phyloP scores from a whole-genome alignment of 2,888 invertebrate genomes.

The Cephus spinipes region DNA sequence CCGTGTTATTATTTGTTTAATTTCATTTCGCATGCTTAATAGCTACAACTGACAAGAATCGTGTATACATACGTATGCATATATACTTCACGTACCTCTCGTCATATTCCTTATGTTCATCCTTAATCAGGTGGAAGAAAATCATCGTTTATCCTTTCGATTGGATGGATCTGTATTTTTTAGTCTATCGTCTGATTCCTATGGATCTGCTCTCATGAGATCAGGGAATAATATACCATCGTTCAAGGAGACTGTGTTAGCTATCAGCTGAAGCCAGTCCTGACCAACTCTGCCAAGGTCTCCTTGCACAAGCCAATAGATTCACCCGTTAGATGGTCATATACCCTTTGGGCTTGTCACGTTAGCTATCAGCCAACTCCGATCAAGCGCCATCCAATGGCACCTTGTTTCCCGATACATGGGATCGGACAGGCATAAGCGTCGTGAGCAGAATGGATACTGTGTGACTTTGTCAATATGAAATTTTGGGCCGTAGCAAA shows the following conservation, averaged over 20 bases:
- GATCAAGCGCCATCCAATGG: constrained; percentile 46
- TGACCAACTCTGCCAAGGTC: background rate
- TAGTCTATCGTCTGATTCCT: background rate
- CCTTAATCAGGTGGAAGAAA: background rate
- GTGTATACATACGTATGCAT: too few species aligned
- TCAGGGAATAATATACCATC: background rate
- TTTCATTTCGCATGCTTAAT: too few species aligned
- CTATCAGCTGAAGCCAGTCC: constrained; percentile 39
- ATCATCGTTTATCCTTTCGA: background rate
- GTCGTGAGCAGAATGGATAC: background rate
- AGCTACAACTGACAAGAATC: too few species aligned
- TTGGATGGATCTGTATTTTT: background rate
- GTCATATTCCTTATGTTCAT: background rate
- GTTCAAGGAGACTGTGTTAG: constrained; percentile 22
- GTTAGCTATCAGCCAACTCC: constrained; percentile 45
- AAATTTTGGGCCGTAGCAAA: constrained; percentile 36
- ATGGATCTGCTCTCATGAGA: background rate
- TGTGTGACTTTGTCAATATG: constrained; percentile 1
- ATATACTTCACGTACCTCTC: background rate
- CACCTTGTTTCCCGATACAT: constrained; percentile 47
- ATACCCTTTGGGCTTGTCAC: constrained; percentile 53
- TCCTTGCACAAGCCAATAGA: constrained; percentile 32
- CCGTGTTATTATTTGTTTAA: too few species aligned
- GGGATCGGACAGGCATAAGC: constrained; percentile 43
- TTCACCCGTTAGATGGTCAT: constrained; percentile 46